Conservation (phyloP, 2,113 vertebrate genomes). For the Macquaria australasica region DNA sequence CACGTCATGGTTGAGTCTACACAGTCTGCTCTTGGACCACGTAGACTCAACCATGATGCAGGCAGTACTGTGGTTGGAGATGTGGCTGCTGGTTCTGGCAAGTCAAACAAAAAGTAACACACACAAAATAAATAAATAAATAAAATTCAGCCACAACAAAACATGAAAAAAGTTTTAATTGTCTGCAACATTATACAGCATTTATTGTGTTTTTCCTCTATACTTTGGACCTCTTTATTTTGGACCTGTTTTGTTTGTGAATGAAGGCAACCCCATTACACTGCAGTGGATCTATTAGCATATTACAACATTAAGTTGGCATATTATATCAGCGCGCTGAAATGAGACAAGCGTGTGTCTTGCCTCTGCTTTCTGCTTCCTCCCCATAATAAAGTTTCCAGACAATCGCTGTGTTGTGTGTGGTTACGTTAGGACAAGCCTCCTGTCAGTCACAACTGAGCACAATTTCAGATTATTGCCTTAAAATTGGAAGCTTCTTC, state of each 20-base stretch:
- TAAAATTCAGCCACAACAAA: neutral
- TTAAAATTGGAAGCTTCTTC: constrained; percentile 9
- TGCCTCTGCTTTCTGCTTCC: neutral
- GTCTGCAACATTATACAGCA: neutral
- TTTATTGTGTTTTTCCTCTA: neutral
- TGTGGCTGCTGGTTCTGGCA: neutral
- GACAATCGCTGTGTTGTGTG: constrained; percentile 18
- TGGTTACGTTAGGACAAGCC: constrained; percentile 20
- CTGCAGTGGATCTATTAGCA: neutral
- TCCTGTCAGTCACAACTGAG: constrained; percentile 28
- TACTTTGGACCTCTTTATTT: neutral
- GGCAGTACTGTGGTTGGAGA: neutral
- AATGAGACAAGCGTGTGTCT: neutral
- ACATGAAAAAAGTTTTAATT: neutral
- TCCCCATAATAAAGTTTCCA: constrained; percentile 17
- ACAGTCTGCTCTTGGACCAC: neutral
- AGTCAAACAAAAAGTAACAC: neutral
- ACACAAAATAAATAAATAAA: neutral
- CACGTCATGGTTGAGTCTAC: constrained; percentile 8
- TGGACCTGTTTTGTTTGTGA: neutral
- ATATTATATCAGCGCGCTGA: neutral
- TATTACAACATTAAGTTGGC: neutral
- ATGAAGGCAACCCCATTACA: neutral
- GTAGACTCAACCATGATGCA: neutral
- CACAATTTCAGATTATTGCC: constrained; percentile 1